A percentile compares a stretch with the other conserved stretches of the same genome.
Evolutionary conservation across 2,888 invertebrate species (phyloP).

Genomic region (Leistus spinibarbis): DNA sequence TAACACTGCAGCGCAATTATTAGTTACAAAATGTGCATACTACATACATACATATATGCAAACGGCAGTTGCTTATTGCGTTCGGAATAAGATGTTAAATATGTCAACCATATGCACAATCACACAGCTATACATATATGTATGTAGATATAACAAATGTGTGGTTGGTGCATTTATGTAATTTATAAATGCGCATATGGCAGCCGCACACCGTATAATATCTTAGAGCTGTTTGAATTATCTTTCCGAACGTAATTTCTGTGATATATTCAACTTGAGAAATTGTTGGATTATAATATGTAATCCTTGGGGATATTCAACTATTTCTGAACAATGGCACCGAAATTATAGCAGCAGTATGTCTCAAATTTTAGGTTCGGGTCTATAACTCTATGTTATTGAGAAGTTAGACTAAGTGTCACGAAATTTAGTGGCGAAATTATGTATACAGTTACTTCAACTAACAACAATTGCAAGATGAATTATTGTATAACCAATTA

Average conservation of each 20-base stretch:
- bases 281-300: background rate
- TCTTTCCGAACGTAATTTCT: background rate
- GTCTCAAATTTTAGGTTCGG: background rate
- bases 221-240: background rate
- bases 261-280: background rate
- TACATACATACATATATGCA: too few species aligned
- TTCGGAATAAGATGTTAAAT: background rate
- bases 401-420: background rate
- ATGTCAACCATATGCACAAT: background rate
- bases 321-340: background rate
- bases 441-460: too few species aligned
- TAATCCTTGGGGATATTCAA: background rate
- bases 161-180: background rate
- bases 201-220: background rate
- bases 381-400: background rate
- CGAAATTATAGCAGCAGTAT: background rate
- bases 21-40: background rate
- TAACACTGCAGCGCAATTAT: background rate
- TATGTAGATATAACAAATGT: background rate
- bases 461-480: too few species aligned
- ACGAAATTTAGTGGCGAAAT: background rate
- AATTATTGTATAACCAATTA: too few species aligned
- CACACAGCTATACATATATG: background rate
- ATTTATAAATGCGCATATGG: background rate
- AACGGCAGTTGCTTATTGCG: background rate